Evolutionary conservation across 2,888 invertebrate genomes (phyloP), one percentile per base, ranked within the genome.

Genomic region (Polymixis lichenea): DNA sequence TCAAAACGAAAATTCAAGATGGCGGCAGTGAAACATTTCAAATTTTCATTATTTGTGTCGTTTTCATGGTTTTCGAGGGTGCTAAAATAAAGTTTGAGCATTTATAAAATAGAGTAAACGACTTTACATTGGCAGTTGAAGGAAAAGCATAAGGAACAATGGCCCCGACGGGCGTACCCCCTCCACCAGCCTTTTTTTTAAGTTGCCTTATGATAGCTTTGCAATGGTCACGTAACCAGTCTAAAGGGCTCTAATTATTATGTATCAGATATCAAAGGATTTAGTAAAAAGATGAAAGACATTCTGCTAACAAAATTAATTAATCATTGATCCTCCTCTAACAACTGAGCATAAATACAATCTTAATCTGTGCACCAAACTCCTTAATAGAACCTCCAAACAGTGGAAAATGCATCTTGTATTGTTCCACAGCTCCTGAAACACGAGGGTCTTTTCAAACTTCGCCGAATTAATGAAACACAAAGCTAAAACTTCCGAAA

Each of bases 401-500:
- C 38, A 32, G 1, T 25, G 19, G 19, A 32, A 46, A 77, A 64
- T 56, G 75, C 67, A 73, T 17, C 13, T 28, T 51, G 22, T 51
- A 13, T 17, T 22, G 2, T 55, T 9, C 17, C 5, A 6, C 8
- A 55, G 25, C n/a, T n/a, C 25, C 25, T 51, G 7, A 62, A 72
- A 49, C 22, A 25, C 5, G 58, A 65, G 8, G 15, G 64, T 55
- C 46, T 51, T 66, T 60, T n/a, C 49, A 70, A 79, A 74, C 60
- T 76, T 56, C n/a, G 0, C 38, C 17, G 28, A 83, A 86, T 86
- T 70, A 83, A 76, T 79, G 74, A 84, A 80, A 76, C 73, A 74
- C 60, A 38, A 69, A 76, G 46, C 69, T n/a, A 19, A 61, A 86
- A 77, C 75, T 76, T 53, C 74, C 58, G 53, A 75, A 86, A 76